Conservation (phyloP, 2,797 vertebrate genomes). For the Malurus leucopterus region DNA sequence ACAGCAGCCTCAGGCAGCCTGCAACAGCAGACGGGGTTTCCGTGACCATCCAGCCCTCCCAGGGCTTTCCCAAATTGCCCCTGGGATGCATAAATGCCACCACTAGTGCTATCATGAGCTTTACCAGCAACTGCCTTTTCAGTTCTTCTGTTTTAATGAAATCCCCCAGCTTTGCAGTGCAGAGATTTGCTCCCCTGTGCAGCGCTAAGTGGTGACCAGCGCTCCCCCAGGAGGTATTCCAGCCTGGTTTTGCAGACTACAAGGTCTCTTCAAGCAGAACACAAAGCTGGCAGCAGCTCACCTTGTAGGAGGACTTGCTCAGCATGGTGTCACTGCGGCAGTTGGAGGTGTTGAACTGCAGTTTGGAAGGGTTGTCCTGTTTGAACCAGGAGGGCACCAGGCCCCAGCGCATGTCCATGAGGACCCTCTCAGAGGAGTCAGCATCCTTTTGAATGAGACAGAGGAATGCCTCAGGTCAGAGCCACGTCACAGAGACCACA, state of each 20-base stretch:
- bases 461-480: background rate
- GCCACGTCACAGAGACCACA: fast-evolving
- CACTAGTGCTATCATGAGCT: background rate
- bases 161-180: background rate
- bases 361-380: constrained; percentile 82
- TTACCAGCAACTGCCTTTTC: background rate
- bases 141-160: background rate
- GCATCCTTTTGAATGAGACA: constrained; percentile 71
- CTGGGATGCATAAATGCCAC: background rate
- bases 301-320: constrained; percentile 90
- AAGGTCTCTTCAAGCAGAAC: background rate
- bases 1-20: background rate
- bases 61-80: background rate
- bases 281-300: constrained; percentile 37
- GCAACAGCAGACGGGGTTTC: background rate
- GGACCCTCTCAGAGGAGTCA: constrained; percentile 82
- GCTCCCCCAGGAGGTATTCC: background rate
- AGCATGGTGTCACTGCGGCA: constrained; percentile 92
- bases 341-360: constrained; percentile 89
- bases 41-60: background rate
- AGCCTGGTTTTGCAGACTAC: background rate
- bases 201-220: background rate
- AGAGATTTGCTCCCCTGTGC: background rate
- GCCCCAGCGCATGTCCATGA: constrained; percentile 94
- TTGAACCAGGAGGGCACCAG: constrained; percentile 92